Conservation (phyloP, 2,113 vertebrate genomes). For the Apteryx mantelli region DNA sequence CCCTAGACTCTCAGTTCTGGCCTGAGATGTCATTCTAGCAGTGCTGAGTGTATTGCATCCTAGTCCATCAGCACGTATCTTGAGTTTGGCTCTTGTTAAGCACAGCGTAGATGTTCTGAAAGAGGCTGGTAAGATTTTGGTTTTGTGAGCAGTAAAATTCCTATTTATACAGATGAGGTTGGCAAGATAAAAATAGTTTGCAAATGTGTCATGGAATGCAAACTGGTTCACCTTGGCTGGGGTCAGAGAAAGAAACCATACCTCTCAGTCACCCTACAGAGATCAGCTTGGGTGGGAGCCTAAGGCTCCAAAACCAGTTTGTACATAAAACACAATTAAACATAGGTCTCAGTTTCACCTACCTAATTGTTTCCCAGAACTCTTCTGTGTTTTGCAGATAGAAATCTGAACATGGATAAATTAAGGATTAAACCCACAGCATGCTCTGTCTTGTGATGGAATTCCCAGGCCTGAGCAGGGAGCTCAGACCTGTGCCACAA, state of each 20-base stretch:
- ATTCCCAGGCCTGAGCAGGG: not conserved
- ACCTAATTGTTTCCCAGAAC: not conserved
- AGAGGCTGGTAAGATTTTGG: too few relatives aligned
- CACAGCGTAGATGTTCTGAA: too few relatives aligned
- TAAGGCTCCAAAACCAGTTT: not conserved
- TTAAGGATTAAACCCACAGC: not conserved
- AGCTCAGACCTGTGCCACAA: not conserved
- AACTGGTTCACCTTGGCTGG: not conserved
- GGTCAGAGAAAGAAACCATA: not conserved
- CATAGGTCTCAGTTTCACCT: not conserved
- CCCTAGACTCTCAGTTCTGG: too few relatives aligned
- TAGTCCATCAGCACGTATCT: too few relatives aligned
- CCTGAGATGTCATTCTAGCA: too few relatives aligned
- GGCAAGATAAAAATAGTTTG: not conserved
- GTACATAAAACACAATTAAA: not conserved
- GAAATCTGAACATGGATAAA: not conserved
- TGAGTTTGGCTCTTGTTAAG: too few relatives aligned
- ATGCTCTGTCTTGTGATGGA: not conserved
- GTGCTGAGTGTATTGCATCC: too few relatives aligned
- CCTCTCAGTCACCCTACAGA: not conserved
- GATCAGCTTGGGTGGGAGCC: not conserved
- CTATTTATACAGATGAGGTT: not conserved
- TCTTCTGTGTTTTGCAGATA: not conserved
- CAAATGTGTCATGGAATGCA: not conserved
- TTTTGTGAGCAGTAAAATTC: too few relatives aligned